Evolutionary conservation across 2,113 vertebrate genomes (phyloP), one percentile per base, ranked within the genome.

Genomic region (Mormoops blainvillei): DNA sequence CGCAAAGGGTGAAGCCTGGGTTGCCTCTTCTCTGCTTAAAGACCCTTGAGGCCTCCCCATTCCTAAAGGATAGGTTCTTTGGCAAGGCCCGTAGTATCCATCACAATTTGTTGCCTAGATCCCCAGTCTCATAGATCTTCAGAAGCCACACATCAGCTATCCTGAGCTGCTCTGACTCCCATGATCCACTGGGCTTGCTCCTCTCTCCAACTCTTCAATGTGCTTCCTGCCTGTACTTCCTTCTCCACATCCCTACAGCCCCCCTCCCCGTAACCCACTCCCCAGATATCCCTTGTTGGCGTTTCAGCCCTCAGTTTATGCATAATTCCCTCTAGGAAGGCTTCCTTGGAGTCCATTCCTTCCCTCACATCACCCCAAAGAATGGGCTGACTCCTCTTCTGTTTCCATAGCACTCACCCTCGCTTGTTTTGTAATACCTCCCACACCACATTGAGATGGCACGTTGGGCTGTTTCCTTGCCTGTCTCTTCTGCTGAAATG

Each of bases 361-460:
- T 3, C 28, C 10, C 31, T 4, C 4, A 10, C 19, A 6, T 28
- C 31, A 16, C 78, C 89, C 52, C 74, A 68, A 83, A 96, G 67
- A 38, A 15, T 13, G 8, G 45, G 41, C 48, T 11, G 45, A 63
- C 31, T 43, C 13, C 38, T 26, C 33, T 45, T 65, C 38, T 68
- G 5, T n/a, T 56, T 26, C 65, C 19, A 22, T 3, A 41, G 61
- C 19, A 31, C 19, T 22, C 12, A 2, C 0, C 16, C 52, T 31
- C 8, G 4, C 8, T 61, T 12, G 7, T 5, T 76, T 33, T 45
- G 2, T 26, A 50, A 45, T 15, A 43, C 38, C 31, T 73, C 28
- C 31, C 31, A 6, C 3, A 0, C 20, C 18, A 15, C 36, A 2
- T 2, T 28, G 67, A 43, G 33, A 12, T 0, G 33, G 14, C 38